These are phyloP conservation scores for Pseudochirops corinnae DNA, from an alignment of 2,797 vertebrate species.

Conservation along the genomic window DNA sequence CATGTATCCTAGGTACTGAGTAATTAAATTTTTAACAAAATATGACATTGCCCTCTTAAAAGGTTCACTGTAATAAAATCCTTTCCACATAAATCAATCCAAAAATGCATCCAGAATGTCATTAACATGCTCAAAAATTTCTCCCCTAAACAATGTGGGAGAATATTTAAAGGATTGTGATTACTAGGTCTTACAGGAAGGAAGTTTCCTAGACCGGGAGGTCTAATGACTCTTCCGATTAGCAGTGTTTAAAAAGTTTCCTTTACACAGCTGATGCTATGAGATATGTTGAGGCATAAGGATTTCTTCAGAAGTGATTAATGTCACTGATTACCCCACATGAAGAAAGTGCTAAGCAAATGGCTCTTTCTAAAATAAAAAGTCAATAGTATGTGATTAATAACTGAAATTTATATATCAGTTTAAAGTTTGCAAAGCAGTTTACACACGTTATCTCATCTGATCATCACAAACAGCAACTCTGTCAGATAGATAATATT, in stretches of 20 bases:
- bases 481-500: background rate
- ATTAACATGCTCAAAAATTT: background rate
- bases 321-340: background rate
- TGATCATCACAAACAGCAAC: background rate
- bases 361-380: conserved; percentile 37
- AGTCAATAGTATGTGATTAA: conserved; percentile 19
- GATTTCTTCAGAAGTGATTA: conserved; percentile 20
- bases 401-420: background rate
- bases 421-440: background rate
- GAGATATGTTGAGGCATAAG: background rate
- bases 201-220: background rate
- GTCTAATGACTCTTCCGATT: conserved; percentile 27
- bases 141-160: background rate
- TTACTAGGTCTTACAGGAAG: background rate
- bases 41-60: conserved; percentile 11
- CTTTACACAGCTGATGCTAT: conserved; percentile 8
- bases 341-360: conserved; percentile 28
- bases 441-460: background rate
- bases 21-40: conserved; percentile 15
- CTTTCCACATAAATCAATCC: background rate
- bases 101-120: conserved; percentile 26
- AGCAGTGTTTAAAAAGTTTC: conserved; percentile 42
- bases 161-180: conserved; percentile 25
- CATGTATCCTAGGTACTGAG: background rate
- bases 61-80: background rate